Percentiles rank a stretch among this genome's conserved stretches.
Evolutionary conservation across 2,113 vertebrate species (phyloP).

Genomic region (Coptodon rendalli): DNA sequence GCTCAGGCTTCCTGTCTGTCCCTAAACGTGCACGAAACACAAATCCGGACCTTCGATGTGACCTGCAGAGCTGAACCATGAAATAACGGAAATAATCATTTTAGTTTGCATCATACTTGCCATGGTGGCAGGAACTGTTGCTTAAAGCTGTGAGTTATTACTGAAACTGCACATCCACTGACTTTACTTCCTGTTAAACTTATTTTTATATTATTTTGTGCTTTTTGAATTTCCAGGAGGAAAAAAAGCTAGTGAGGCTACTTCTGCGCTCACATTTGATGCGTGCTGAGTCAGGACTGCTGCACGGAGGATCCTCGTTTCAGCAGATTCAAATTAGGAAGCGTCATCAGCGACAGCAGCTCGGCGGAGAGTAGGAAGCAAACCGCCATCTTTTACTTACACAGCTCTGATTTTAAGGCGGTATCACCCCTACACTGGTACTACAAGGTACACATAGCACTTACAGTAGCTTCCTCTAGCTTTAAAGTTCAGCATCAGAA

Average conservation of each 20-base stretch:
- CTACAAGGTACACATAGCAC: background rate
- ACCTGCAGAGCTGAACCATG: background rate
- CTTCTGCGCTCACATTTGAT: background rate
- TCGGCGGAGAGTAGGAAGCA: background rate
- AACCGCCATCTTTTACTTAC: background rate
- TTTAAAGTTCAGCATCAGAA: background rate
- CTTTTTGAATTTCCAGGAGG: background rate
- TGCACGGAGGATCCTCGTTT: background rate
- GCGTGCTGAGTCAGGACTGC: background rate
- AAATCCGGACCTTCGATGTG: background rate
- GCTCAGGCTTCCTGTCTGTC: background rate
- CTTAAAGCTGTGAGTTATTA: background rate
- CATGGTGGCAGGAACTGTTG: background rate
- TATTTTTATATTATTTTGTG: background rate
- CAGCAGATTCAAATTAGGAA: background rate
- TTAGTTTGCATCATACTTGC: background rate
- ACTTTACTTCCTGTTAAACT: background rate
- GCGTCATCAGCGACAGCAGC: background rate
- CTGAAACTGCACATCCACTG: background rate
- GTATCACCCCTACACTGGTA: background rate
- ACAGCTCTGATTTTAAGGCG: background rate
- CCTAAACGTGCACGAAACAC: background rate
- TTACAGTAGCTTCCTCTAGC: background rate
- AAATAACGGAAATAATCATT: background rate
- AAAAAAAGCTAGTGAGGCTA: background rate